Conservation (phyloP, 23 tunicate species). For the Trididemnum clinides region DNA sequence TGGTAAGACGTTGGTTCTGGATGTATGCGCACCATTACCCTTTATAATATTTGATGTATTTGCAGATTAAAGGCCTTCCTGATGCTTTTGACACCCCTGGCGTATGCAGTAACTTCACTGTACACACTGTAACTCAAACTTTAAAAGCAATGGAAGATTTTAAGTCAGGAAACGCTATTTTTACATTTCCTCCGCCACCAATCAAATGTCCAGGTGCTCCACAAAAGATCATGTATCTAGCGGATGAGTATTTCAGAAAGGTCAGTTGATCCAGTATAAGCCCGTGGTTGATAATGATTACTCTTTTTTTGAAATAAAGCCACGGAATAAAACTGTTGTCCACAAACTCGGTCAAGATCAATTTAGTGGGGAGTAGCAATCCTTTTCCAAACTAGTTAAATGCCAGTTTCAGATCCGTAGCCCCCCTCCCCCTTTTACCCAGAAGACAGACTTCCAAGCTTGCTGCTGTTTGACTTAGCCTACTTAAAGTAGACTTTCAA, state of each 20-base stretch:
- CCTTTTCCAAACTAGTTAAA: too few relatives aligned
- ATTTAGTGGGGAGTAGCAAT: too few relatives aligned
- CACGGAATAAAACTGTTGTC: too few relatives aligned
- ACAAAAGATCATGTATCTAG: slow-evolving; percentile 94
- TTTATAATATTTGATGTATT: too few relatives aligned
- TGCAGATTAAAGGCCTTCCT: slow-evolving; percentile 83
- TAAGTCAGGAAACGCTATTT: slow-evolving; percentile 92
- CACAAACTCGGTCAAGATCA: too few relatives aligned
- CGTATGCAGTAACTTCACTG: slow-evolving; percentile 92
- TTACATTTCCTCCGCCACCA: slow-evolving; percentile 89
- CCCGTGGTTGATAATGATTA: not conserved
- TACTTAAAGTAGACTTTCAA: too few relatives aligned
- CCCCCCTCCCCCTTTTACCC: too few relatives aligned
- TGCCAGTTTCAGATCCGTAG: too few relatives aligned
- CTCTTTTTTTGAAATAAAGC: not conserved
- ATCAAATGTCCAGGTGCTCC: slow-evolving; percentile 97
- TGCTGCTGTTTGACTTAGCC: too few relatives aligned
- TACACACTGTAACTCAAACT: slow-evolving; percentile 68
- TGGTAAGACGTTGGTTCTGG: too few relatives aligned
- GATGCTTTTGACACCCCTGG: slow-evolving; percentile 94
- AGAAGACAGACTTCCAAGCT: too few relatives aligned
- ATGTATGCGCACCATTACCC: too few relatives aligned
- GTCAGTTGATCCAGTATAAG: slow-evolving; percentile 4
- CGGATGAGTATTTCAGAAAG: slow-evolving; percentile 85
- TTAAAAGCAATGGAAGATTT: slow-evolving; percentile 71